A percentile compares a stretch with the other conserved stretches of the same genome.
Conservation (phyloP, 2,888 invertebrate genomes). For the Thelaira solivaga region DNA sequence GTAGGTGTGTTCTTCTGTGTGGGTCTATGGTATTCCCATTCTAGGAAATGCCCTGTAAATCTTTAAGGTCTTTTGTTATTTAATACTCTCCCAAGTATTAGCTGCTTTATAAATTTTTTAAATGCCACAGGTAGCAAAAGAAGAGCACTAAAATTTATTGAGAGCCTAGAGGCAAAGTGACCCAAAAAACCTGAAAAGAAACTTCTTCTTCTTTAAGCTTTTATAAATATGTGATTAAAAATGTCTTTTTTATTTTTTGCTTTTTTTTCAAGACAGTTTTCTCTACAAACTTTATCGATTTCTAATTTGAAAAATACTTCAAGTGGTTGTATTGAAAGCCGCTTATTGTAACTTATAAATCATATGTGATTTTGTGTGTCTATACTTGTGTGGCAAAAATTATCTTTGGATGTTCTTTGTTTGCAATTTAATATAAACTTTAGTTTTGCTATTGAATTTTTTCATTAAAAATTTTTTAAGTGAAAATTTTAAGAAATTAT, state of each 20-base stretch:
- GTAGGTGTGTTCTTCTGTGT: background rate
- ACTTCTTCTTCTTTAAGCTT: background rate
- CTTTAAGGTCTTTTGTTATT: background rate
- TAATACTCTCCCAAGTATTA: slow-evolving; percentile 36
- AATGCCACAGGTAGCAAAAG: background rate
- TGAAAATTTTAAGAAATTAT: too few species aligned
- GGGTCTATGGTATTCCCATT: background rate
- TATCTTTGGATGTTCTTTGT: too few species aligned
- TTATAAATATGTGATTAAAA: slow-evolving; percentile 28
- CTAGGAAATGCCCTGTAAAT: background rate
- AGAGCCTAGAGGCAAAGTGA: too few species aligned
- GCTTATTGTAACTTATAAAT: too few species aligned
- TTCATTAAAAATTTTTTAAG: too few species aligned
- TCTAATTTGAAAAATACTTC: slow-evolving; percentile 71
- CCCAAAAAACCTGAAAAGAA: background rate
- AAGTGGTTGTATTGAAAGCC: slow-evolving; percentile 63
- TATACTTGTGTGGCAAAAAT: too few species aligned
- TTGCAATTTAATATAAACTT: too few species aligned
- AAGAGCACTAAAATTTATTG: background rate
- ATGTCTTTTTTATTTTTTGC: background rate
- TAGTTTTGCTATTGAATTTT: too few species aligned
- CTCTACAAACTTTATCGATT: slow-evolving; percentile 67
- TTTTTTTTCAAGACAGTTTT: too few species aligned
- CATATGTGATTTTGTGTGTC: too few species aligned
- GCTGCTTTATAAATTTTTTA: slow-evolving; percentile 10